phyloP scores from a whole-genome alignment of 2,888 invertebrate genomes.

The Amphipoea lucens region DNA sequence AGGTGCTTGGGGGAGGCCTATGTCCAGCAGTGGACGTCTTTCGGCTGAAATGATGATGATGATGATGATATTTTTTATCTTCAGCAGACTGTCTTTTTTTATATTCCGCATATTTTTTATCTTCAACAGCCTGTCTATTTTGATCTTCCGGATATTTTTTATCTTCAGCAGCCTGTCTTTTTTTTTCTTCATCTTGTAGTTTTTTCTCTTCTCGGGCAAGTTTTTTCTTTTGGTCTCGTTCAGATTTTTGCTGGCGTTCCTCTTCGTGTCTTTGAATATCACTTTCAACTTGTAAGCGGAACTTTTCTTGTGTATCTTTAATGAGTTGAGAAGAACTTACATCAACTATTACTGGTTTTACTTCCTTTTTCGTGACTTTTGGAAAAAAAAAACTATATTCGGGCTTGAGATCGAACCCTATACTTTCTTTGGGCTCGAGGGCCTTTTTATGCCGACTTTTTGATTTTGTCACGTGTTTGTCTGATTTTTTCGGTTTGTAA shows the following conservation, averaged over 20 bases:
- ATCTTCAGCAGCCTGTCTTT: constrained; percentile 25
- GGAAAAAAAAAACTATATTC: constrained; percentile 75
- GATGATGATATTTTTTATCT: too few relatives aligned
- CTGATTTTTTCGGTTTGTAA: constrained; percentile 3
- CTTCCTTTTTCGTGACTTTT: constrained; percentile 50
- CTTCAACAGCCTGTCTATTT: too few relatives aligned
- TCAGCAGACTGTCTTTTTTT: too few relatives aligned
- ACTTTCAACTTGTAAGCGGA: constrained; percentile 21
- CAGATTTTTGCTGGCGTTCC: constrained; percentile 53
- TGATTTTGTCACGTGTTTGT: not conserved
- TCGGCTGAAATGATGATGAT: too few relatives aligned
- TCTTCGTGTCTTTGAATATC: constrained; percentile 20
- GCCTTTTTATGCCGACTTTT: constrained; percentile 8
- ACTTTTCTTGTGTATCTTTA: constrained; percentile 72
- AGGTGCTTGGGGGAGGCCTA: too few relatives aligned
- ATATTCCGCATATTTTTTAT: too few relatives aligned
- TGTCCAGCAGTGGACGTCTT: too few relatives aligned
- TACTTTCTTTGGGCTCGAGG: not conserved
- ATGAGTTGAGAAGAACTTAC: constrained; percentile 79
- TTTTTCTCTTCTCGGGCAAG: constrained; percentile 51
- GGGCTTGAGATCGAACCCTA: not conserved
- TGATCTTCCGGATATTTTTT: not conserved
- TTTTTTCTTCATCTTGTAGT: constrained; percentile 28
- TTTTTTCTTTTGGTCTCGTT: constrained; percentile 38
- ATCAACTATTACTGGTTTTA: constrained; percentile 26